phyloP scores from a whole-genome alignment of 2,113 vertebrate genomes.

The Tretioscincus oriximinensis region DNA sequence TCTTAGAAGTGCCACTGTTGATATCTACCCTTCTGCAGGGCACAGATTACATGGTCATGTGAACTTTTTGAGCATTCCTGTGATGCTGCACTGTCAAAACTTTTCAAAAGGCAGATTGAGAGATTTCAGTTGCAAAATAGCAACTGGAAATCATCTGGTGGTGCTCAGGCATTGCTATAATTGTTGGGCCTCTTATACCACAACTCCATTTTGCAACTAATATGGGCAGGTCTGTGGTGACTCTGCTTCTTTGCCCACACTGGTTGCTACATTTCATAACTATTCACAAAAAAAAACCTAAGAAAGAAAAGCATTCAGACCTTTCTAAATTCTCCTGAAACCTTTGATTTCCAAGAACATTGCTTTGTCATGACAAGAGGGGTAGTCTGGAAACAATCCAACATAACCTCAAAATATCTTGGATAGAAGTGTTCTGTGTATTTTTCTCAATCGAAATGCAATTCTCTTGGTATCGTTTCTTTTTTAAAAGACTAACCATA shows the following conservation, averaged over 20 bases:
- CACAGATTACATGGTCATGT: no score
- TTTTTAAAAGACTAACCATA: not conserved
- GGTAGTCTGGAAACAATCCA: not conserved
- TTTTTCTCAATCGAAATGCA: not conserved
- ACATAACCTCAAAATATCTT: not conserved
- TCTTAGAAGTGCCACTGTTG: no score
- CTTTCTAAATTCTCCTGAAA: not conserved
- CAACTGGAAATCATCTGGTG: no score
- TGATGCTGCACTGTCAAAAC: no score
- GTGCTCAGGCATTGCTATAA: no score
- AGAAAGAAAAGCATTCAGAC: not conserved
- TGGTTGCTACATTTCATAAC: not conserved
- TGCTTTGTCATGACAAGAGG: not conserved
- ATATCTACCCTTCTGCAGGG: no score
- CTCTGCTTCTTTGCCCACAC: no score
- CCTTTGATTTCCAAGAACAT: not conserved
- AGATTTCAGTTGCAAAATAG: no score
- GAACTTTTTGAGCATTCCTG: no score
- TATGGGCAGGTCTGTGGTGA: no score
- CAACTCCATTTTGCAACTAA: not conserved
- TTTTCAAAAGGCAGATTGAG: no score
- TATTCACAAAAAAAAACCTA: not conserved
- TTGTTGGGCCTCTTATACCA: not conserved
- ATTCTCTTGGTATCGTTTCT: not conserved
- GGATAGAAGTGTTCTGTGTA: not conserved